Evolutionary conservation across 2,888 invertebrate genomes (phyloP).

Genomic region (Callyntrura guangdongensis): DNA sequence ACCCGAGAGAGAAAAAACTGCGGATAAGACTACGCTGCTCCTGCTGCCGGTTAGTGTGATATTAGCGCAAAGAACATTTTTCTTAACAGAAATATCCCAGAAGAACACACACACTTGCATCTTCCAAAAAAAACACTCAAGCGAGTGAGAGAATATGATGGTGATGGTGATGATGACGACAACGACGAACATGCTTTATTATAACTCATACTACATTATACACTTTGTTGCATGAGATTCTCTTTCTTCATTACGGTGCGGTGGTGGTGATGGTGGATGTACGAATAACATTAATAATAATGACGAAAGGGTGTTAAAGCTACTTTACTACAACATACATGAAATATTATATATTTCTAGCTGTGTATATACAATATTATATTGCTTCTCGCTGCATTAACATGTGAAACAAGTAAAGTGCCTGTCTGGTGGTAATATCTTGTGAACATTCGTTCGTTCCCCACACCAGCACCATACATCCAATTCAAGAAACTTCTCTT

Average conservation of each 20-base stretch:
- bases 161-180: no score
- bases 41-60: not conserved
- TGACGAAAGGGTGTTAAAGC: constrained; percentile 7
- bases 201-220: not conserved
- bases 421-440: not conserved
- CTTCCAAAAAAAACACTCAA: not conserved
- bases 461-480: not conserved
- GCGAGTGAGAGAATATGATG: no score
- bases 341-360: not conserved
- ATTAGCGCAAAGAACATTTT: not conserved
- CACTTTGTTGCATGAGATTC: constrained; percentile 3
- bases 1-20: constrained; percentile 6
- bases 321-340: not conserved
- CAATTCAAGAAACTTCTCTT: not conserved
- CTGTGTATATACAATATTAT: not conserved
- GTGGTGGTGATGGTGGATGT: not conserved
- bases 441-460: not conserved
- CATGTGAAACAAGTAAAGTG: no score
- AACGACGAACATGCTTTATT: no score
- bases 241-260: constrained; percentile 14
- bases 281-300: constrained; percentile 19
- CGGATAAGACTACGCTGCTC: not conserved
- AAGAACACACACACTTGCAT: not conserved
- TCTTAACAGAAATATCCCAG: not conserved
- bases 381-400: not conserved